These are phyloP conservation scores for Urocyon cinereoargenteus DNA, from an alignment of 2,797 vertebrate species.

Conservation along the genomic window DNA sequence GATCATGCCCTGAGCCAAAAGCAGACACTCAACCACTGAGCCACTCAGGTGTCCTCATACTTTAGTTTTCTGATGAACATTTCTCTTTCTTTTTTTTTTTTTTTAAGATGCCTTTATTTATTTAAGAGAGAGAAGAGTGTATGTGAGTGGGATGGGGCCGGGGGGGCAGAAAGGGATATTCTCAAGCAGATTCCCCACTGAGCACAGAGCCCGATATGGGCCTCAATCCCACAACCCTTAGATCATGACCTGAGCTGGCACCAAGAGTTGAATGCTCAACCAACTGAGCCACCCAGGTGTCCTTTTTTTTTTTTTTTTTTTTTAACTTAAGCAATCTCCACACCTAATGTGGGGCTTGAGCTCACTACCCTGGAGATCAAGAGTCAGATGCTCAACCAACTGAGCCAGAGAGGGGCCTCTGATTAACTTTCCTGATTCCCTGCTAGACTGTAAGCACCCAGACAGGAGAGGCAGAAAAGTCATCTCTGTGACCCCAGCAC, in stretches of 20 bases:
- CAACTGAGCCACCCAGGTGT: neutral
- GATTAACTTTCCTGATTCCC: neutral
- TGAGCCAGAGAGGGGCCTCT: neutral
- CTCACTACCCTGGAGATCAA: neutral
- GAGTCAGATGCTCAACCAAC: neutral
- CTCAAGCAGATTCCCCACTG: neutral
- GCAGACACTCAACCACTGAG: too few species aligned
- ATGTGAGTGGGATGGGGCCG: neutral
- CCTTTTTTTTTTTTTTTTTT: neutral
- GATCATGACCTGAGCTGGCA: neutral
- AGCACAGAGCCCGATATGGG: neutral
- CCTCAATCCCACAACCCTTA: neutral
- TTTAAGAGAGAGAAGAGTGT: neutral
- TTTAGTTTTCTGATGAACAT: neutral
- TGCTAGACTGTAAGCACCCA: neutral
- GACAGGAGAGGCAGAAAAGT: neutral
- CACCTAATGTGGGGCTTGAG: neutral
- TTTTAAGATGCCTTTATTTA: neutral
- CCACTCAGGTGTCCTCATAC: neutral
- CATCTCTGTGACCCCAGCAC: neutral
- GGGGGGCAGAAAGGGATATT: neutral
- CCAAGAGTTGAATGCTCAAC: neutral
- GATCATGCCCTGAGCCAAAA: too few species aligned
- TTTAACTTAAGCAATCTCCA: neutral
- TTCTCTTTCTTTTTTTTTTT: neutral